Conservation (phyloP, 2,888 invertebrate species). For the Eupithecia centaureata region DNA sequence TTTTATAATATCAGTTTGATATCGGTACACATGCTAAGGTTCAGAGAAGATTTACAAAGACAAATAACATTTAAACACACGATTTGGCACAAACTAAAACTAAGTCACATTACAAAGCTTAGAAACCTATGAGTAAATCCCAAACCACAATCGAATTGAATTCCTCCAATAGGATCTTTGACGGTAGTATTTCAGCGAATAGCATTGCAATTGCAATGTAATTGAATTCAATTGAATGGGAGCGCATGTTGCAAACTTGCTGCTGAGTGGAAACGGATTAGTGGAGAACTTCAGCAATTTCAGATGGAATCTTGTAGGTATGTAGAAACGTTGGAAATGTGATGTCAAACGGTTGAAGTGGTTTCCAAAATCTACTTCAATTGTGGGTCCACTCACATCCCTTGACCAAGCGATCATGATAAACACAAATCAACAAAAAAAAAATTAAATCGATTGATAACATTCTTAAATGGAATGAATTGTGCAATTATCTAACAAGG, state of each 20-base stretch:
- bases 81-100: neutral
- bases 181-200: constrained; percentile 21
- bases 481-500: no score
- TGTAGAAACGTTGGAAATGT: neutral
- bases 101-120: constrained; percentile 4
- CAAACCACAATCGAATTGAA: constrained; percentile 8
- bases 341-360: neutral
- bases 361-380: neutral
- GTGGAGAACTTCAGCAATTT: constrained; percentile 41
- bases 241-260: constrained; percentile 38
- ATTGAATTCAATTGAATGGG: constrained; percentile 26
- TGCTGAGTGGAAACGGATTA: constrained; percentile 41
- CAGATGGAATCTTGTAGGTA: neutral
- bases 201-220: constrained; percentile 8
- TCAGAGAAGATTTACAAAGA: neutral
- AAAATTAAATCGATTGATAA: no score
- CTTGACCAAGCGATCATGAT: no score
- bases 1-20: no score
- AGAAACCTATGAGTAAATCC: constrained; percentile 9
- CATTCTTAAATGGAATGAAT: no score
- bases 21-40: neutral
- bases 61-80: neutral
- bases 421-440: no score
- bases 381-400: neutral
- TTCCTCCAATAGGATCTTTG: constrained; percentile 17